phyloP scores from a whole-genome alignment of 2,113 vertebrate genomes.

The Chloroceryle aenea region DNA sequence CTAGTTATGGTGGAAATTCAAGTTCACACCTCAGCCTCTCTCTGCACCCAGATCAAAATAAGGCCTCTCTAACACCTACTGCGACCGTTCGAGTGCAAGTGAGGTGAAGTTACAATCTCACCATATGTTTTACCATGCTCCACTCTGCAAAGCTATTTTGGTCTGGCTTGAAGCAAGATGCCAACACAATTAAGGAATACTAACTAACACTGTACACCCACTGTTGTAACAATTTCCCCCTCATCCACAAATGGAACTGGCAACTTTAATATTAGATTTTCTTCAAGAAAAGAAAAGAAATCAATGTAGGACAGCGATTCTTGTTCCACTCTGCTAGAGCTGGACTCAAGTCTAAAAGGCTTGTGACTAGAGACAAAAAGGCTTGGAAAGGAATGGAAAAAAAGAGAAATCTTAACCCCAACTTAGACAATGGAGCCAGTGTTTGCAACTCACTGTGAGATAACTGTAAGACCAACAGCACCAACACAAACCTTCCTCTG shows the following conservation, averaged over 20 bases:
- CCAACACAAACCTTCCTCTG: slow-evolving; percentile 2
- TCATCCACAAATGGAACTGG: slow-evolving; percentile 5
- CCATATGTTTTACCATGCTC: slow-evolving; percentile 46
- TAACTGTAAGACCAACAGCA: slow-evolving; percentile 5
- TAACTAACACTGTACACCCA: slow-evolving; percentile 59
- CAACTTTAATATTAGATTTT: slow-evolving; percentile 20
- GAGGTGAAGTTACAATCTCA: slow-evolving; percentile 27
- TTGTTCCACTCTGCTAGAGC: background rate
- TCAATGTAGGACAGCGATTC: background rate
- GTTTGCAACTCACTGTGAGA: slow-evolving; percentile 7
- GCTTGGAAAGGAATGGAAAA: background rate
- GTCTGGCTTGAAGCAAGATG: slow-evolving; percentile 29
- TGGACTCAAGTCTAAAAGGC: background rate
- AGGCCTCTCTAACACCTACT: background rate
- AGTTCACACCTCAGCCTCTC: slow-evolving; percentile 9
- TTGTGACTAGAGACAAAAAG: background rate
- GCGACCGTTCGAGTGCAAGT: slow-evolving; percentile 23
- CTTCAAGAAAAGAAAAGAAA: background rate
- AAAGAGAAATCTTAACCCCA: background rate
- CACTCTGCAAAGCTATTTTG: slow-evolving; percentile 45
- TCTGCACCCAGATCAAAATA: background rate
- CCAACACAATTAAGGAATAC: slow-evolving; percentile 52
- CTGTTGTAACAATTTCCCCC: slow-evolving; percentile 37
- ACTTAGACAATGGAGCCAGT: slow-evolving; percentile 21
- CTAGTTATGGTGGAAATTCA: background rate